A percentile compares a stretch with the other conserved stretches of the same genome.
phyloP scores from a whole-genome alignment of 2,797 vertebrate genomes.

The Falco biarmicus region DNA sequence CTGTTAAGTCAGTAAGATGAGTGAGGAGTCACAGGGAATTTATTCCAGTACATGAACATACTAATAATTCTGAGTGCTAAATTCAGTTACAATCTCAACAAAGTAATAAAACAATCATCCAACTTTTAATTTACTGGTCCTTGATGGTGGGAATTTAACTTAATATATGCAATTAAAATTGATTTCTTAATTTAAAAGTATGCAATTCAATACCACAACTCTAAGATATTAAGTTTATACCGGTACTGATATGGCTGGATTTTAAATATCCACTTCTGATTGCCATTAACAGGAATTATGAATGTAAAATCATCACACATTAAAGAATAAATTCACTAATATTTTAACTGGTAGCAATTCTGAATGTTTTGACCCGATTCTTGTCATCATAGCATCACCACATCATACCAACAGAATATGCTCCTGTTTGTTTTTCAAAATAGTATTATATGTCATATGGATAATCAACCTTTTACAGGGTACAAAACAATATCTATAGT shows the following conservation, averaged over 20 bases:
- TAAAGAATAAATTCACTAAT: background rate
- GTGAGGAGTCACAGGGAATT: background rate
- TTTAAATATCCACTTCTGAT: background rate
- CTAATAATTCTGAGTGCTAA: background rate
- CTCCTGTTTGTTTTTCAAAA: background rate
- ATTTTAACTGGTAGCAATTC: background rate
- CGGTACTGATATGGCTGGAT: background rate
- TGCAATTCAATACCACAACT: background rate
- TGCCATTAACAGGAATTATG: background rate
- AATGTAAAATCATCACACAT: background rate
- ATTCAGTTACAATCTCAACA: background rate
- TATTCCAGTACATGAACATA: background rate
- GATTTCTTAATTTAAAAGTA: background rate
- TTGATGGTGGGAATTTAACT: background rate
- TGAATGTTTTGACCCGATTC: background rate
- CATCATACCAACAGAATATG: rapidly evolving
- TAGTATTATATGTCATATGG: background rate
- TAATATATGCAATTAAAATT: background rate
- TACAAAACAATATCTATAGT: background rate
- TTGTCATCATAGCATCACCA: background rate
- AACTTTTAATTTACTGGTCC: background rate
- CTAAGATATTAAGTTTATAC: background rate
- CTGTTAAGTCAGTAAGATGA: background rate
- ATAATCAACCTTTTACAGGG: background rate
- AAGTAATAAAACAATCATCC: background rate